Conservation (phyloP, 2,113 vertebrate genomes). For the Cryptotis parvus region DNA sequence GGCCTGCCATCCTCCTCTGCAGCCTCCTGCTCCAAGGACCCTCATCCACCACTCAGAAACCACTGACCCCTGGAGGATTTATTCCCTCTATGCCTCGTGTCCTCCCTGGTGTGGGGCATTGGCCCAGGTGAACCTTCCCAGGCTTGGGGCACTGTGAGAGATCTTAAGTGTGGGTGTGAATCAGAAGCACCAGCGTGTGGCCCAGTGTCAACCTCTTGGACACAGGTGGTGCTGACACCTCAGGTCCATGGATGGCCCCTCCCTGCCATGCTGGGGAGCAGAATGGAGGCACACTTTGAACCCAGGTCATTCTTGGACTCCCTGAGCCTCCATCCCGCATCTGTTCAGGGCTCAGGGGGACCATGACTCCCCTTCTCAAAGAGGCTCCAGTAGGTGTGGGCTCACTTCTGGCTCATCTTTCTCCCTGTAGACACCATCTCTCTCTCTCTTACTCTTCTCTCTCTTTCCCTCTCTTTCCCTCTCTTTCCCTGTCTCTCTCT, state of each 20-base stretch:
- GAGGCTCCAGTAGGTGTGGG: neutral
- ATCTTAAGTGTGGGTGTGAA: neutral
- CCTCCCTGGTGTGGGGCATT: neutral
- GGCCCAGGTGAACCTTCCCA: neutral
- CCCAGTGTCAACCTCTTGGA: neutral
- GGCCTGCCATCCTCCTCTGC: neutral
- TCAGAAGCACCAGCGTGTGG: too few relatives aligned
- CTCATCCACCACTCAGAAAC: neutral
- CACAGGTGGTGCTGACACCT: neutral
- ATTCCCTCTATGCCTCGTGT: neutral
- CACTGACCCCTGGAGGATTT: neutral
- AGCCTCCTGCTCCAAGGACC: too few relatives aligned
- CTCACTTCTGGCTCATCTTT: neutral
- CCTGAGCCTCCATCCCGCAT: neutral
- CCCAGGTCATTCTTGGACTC: neutral
- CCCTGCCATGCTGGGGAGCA: neutral
- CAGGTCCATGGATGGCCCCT: neutral
- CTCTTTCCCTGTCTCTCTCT: too few relatives aligned
- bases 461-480: too few relatives aligned
- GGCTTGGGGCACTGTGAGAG: neutral
- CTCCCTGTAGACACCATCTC: neutral
- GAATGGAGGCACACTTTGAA: neutral
- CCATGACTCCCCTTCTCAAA: neutral
- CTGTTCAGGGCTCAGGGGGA: neutral
- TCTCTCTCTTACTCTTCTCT: too few relatives aligned